Percentiles rank a stretch among this genome's conserved stretches.
These are phyloP conservation scores for Actinopyga echinites DNA, from an alignment of 53 echinoderm and acorn worm species.

Conservation along the genomic window DNA sequence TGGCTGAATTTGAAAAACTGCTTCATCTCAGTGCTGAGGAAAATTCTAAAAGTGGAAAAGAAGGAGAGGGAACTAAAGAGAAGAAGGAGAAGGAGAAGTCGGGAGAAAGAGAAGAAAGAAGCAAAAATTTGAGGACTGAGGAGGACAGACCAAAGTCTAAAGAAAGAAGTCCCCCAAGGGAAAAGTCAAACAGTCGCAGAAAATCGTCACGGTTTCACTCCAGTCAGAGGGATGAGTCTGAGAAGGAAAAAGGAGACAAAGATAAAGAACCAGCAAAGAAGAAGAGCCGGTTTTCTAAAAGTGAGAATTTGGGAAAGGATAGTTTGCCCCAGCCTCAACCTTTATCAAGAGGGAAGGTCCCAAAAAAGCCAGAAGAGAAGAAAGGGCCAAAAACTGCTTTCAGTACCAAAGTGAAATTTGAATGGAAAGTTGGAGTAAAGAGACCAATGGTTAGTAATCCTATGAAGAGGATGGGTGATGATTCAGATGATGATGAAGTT, in stretches of 20 bases:
- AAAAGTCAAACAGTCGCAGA: conserved; percentile 3
- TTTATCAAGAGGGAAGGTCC: too few species aligned
- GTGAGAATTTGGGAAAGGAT: too few species aligned
- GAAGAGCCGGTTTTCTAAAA: neutral
- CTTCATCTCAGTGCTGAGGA: neutral
- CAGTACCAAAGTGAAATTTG: conserved; percentile 37
- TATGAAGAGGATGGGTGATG: conserved; percentile 40
- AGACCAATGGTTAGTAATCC: conserved; percentile 17
- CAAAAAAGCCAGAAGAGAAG: neutral
- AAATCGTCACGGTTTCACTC: conserved; percentile 2
- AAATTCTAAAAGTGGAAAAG: neutral
- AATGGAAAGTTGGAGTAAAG: conserved; percentile 46
- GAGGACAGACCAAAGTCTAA: neutral
- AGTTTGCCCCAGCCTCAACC: too few species aligned
- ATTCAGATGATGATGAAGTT: conserved; percentile 48
- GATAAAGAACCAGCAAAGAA: neutral
- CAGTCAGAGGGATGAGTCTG: conserved; percentile 16
- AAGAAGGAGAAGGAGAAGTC: neutral
- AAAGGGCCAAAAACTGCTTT: conserved; percentile 25
- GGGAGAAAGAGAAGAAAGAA: neutral
- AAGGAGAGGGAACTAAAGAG: neutral
- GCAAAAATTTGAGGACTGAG: neutral
- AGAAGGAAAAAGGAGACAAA: neutral
- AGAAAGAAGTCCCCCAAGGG: neutral
- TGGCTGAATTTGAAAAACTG: conserved; percentile 60